A percentile compares a stretch with the other conserved stretches of the same genome.
Evolutionary conservation across 2,113 vertebrate genomes (phyloP).

Genomic region (Hiodon tergisus): DNA sequence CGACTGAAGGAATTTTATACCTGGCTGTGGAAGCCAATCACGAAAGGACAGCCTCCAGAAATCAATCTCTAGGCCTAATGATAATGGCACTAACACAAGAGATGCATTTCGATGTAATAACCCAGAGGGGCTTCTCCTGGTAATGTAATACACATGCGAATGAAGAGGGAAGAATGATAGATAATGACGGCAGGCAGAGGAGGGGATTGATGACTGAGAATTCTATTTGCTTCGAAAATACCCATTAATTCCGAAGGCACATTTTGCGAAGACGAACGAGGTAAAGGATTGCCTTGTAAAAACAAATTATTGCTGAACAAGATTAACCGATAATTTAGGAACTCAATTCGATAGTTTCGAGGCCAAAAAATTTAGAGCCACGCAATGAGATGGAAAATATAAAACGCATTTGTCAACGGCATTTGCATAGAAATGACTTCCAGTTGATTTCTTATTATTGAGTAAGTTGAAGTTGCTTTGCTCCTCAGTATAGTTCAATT

Average conservation of each 20-base stretch:
- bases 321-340: slow-evolving; percentile 62
- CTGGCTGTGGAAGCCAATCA: neutral
- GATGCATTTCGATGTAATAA: slow-evolving; percentile 10
- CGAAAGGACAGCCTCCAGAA: neutral
- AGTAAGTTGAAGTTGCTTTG: slow-evolving; percentile 34
- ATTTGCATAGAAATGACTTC: slow-evolving; percentile 70
- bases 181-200: neutral
- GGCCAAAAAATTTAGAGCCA: slow-evolving; percentile 47
- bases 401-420: slow-evolving; percentile 59
- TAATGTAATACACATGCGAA: slow-evolving; percentile 6
- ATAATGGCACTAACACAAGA: neutral
- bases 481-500: slow-evolving; percentile 34
- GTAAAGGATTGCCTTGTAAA: slow-evolving; percentile 37
- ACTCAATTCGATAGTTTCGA: slow-evolving; percentile 52
- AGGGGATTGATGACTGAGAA: slow-evolving; percentile 27
- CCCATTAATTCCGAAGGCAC: slow-evolving; percentile 36
- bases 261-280: slow-evolving; percentile 39
- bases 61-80: slow-evolving; percentile 14
- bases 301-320: slow-evolving; percentile 57
- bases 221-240: slow-evolving; percentile 37
- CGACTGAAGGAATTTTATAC: neutral
- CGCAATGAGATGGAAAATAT: slow-evolving; percentile 48
- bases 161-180: slow-evolving; percentile 16
- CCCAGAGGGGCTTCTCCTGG: neutral
- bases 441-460: slow-evolving; percentile 38